phyloP scores from a whole-genome alignment of 2,888 invertebrate genomes.

The Melitaea athalia region DNA sequence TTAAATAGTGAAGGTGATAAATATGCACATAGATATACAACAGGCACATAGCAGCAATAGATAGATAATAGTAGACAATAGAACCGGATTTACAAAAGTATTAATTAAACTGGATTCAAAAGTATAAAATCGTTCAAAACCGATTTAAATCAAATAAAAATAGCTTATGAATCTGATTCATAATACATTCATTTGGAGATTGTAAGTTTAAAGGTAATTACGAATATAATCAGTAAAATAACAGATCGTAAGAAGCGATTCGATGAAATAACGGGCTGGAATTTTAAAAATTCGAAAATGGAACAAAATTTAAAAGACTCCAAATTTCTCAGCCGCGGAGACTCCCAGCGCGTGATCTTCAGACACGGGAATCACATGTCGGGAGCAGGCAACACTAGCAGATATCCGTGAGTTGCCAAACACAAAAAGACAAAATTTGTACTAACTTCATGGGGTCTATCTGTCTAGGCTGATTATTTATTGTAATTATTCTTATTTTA shows the following conservation, averaged over 20 bases:
- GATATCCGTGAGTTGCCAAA: slow-evolving; percentile 85
- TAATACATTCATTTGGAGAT: background rate
- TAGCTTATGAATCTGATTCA: slow-evolving; percentile 1
- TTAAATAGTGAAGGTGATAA: slow-evolving; percentile 24
- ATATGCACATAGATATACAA: slow-evolving; percentile 29
- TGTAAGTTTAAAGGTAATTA: slow-evolving; percentile 5
- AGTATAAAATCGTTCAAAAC: slow-evolving; percentile 4
- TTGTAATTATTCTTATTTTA: slow-evolving; percentile 20
- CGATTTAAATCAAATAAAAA: background rate
- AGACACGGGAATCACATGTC: slow-evolving; percentile 88
- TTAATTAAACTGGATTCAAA: background rate
- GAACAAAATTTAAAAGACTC: slow-evolving; percentile 44
- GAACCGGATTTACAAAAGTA: background rate
- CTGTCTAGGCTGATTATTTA: slow-evolving; percentile 29
- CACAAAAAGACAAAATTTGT: slow-evolving; percentile 35
- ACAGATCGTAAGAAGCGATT: slow-evolving; percentile 15
- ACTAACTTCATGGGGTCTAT: slow-evolving; percentile 38
- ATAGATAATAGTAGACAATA: slow-evolving; percentile 28
- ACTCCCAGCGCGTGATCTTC: slow-evolving; percentile 88
- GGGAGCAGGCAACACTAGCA: slow-evolving; percentile 83
- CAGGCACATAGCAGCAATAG: slow-evolving; percentile 34
- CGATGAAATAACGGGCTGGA: slow-evolving; percentile 20
- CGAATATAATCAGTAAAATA: slow-evolving; percentile 7
- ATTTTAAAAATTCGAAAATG: slow-evolving; percentile 25
- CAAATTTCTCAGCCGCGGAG: slow-evolving; percentile 84